Conservation (phyloP, 2,113 vertebrate species). For the Herpailurus yagouaroundi region DNA sequence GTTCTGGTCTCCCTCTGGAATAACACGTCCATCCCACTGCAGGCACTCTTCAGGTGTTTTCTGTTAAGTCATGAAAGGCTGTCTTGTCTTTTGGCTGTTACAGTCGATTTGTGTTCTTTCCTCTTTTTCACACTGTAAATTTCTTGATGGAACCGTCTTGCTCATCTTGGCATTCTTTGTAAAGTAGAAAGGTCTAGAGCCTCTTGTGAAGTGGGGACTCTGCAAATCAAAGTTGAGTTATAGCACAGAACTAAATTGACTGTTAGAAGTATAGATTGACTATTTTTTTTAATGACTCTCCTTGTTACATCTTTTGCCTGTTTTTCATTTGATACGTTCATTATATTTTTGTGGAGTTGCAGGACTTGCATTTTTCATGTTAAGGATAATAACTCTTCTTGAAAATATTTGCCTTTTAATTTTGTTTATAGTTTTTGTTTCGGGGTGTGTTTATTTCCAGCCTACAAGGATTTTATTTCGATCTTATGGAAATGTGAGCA, state of each 20-base stretch:
- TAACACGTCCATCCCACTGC: background rate
- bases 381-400: background rate
- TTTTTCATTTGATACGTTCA: background rate
- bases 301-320: background rate
- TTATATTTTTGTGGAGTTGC: background rate
- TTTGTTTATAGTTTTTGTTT: background rate
- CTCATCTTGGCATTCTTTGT: background rate
- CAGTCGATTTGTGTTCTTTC: background rate
- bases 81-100: background rate
- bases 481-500: background rate
- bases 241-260: background rate
- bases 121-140: background rate
- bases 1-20: background rate
- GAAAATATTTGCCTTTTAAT: background rate
- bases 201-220: background rate
- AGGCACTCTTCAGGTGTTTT: background rate
- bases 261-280: background rate
- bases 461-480: background rate
- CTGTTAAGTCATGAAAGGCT: background rate
- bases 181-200: background rate
- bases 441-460: background rate
- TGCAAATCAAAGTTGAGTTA: background rate
- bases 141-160: background rate
- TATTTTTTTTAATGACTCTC: background rate
- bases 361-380: background rate